These are phyloP conservation scores for Ploceus nigricollis DNA, from an alignment of 2,113 vertebrate species.

Conservation along the genomic window DNA sequence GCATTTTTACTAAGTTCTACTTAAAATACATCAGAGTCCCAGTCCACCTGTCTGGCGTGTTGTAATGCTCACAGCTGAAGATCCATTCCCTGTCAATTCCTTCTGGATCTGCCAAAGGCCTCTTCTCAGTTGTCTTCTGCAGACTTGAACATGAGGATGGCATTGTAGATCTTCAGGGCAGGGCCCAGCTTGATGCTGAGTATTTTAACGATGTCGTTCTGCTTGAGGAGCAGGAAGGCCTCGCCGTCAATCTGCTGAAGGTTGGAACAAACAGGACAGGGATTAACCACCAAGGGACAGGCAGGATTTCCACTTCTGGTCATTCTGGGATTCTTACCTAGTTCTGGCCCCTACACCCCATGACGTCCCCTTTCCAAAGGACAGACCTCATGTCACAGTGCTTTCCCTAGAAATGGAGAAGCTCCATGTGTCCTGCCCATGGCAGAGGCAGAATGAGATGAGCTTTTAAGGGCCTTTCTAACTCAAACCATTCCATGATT, in stretches of 20 bases:
- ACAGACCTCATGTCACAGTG: not conserved
- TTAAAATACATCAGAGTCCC: not conserved
- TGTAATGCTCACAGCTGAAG: not conserved
- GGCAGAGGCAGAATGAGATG: not conserved
- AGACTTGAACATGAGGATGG: slow-evolving; percentile 89
- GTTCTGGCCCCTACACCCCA: not conserved
- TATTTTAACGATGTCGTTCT: slow-evolving; percentile 88
- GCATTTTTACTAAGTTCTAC: not conserved
- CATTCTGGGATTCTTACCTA: not conserved
- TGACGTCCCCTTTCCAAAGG: not conserved
- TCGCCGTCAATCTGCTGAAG: slow-evolving; percentile 89
- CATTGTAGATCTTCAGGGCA: slow-evolving; percentile 91
- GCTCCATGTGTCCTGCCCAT: too few relatives aligned
- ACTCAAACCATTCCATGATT: not conserved
- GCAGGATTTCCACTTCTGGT: not conserved
- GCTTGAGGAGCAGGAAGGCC: slow-evolving; percentile 92
- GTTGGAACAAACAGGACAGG: not conserved
- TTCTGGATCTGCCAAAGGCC: not conserved
- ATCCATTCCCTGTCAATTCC: not conserved
- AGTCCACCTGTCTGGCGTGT: not conserved
- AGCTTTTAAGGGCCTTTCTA: not conserved
- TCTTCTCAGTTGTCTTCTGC: slow-evolving; percentile 77
- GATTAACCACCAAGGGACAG: not conserved
- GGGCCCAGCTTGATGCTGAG: slow-evolving; percentile 90
- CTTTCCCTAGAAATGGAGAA: not conserved